Evolutionary conservation across 2,797 vertebrate genomes (phyloP), one percentile per base, ranked within the genome.

Genomic region (Aselliscus stoliczkanus): DNA sequence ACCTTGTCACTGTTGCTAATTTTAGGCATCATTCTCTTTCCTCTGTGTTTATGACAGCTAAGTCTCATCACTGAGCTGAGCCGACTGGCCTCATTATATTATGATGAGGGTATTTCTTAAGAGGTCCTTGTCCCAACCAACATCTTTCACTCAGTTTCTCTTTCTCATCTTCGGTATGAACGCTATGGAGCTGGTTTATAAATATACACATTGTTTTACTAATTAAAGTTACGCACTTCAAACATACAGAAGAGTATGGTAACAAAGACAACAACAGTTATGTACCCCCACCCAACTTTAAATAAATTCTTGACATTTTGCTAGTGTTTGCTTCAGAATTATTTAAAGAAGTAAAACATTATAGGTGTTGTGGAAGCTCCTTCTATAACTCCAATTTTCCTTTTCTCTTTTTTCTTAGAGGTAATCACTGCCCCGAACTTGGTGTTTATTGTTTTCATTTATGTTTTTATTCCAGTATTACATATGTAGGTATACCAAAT

Each of bases 101-200:
- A 42, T 52, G 42, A 92, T 31, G 44, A 50, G 21, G 21, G 10
- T 72, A 27, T 31, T 58, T 92, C 27, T 54, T 90, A 65, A 83
- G n/a, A 85, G 62, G 39, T 62, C 60, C 56, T 73, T 93, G 79
- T 90, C 34, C 47, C 65, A 77, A 81, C 1, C 80, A 90, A 50
- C 12, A 17, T 64, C 69, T 64, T 90, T 95, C n/a, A 80, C 54
- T 94, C 21, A 34, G n/a, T 89, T 81, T 94, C 62, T 95, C 81
- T 87, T 94, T 90, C 54, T 94, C 56, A 76, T 86, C 69, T 65
- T 94, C 77, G 92, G 90, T 56, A 69, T 88, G 89, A 96, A 95
- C 39, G 92, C n/a, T 15, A 37, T 15, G 29, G 37, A 79, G 42
- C 29, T 73, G 60, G 72, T 80, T 83, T 83, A 83, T 67, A 52